Base-by-base conservation (phyloP, 2,797 vertebrate genomes). In the Allobates femoralis region DNA sequence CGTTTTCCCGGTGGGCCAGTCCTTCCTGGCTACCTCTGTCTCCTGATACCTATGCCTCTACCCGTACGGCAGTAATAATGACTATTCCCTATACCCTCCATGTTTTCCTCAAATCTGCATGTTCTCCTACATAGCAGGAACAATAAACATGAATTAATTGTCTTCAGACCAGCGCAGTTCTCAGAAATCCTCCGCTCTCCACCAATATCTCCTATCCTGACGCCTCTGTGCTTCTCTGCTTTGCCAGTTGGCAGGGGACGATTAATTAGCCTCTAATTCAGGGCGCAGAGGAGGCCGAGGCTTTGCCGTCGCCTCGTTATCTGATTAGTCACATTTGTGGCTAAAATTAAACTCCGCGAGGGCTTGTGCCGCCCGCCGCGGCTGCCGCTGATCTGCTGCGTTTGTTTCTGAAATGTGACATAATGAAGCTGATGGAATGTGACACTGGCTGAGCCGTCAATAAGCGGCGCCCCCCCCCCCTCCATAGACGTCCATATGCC, bases 271-370 rank as follows among this genome's bases (percentile, higher is more conserved):
- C 79, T 81, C 8, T 53, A 81, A 67, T 66, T 67, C 62, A 67
- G 30, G 1, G 56, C 8, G 34, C 23, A 10, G 60, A 51, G 23
- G 1, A 26, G 50, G 74, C 66, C 32, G 28, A 69, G 32, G 12
- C 51, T 53, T 11, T 15, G 11, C 34, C 26, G 14, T 81, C 30
- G 41, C 64, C 37, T 58, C 46, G 28, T 81, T 81, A 66, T 81
- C 79, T 81, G 79, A 81, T 66, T 81, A 67, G 77, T 81, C 79
- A 32, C 60, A 8, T 32, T 26, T 10, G 12, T 18, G 21, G 26
- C 79, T 67, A 67, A 81, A 81, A 81, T 81, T 30, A 81, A 32
- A 81, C 79, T 51, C 79, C 53, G 26, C 21, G 11, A 46, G 26
- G 79, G 67, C 37, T 32, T 80, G 18, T 37, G 30, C 32, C 41